Percentiles rank a stretch among this genome's conserved stretches.
phyloP scores from a whole-genome alignment of 2,797 vertebrate genomes.

The Diceros bicornis region DNA sequence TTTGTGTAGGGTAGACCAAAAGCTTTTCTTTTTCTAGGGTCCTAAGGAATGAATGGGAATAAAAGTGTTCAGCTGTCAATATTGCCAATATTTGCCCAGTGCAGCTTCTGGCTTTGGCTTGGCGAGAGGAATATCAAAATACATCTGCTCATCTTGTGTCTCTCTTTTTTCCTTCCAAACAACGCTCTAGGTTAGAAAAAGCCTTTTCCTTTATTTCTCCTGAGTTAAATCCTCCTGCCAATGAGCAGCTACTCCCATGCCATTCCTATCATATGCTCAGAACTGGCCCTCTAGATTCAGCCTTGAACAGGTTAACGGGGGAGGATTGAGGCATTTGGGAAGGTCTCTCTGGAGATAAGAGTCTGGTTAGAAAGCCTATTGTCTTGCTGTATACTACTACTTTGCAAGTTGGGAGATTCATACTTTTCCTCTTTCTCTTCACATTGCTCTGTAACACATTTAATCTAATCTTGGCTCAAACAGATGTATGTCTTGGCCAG shows the following conservation, averaged over 20 bases:
- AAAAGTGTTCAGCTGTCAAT: not conserved
- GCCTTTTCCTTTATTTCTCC: not conserved
- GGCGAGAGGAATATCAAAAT: not conserved
- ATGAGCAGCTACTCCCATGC: not conserved
- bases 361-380: not conserved
- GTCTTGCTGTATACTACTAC: not conserved
- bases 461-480: constrained; percentile 21
- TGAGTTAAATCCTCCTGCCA: not conserved
- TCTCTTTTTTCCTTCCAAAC: not conserved
- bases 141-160: not conserved
- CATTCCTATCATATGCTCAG: not conserved
- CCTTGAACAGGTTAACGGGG: not conserved
- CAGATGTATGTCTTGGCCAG: not conserved
- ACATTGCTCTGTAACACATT: not conserved
- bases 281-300: not conserved
- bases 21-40: not conserved
- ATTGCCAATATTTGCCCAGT: not conserved
- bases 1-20: not conserved
- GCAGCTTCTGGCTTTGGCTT: not conserved
- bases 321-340: not conserved
- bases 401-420: constrained; percentile 16
- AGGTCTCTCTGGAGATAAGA: not conserved
- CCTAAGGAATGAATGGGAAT: not conserved
- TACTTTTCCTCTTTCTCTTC: not conserved
- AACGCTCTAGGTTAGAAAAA: not conserved